Evolutionary conservation across 2,113 vertebrate species (phyloP).

Genomic region (Paracanthobrama guichenoti): DNA sequence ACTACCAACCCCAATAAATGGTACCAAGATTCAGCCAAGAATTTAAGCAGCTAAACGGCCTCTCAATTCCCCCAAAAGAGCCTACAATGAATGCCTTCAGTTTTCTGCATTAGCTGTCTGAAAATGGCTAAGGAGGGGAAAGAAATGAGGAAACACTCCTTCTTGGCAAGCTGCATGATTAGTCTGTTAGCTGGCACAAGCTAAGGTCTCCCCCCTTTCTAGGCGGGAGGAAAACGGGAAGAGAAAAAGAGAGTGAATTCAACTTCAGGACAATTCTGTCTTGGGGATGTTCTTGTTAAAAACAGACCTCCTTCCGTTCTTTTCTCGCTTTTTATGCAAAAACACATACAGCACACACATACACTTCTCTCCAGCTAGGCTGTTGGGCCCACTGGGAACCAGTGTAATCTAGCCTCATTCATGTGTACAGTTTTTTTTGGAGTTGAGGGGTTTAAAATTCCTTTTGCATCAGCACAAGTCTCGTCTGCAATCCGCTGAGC

Average conservation of each 20-base stretch:
- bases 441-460: neutral
- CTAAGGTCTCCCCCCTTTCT: neutral
- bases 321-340: neutral
- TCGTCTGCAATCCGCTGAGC: neutral
- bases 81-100: conserved; percentile 24
- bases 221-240: neutral
- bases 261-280: conserved; percentile 10
- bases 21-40: neutral
- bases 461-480: conserved; percentile 15
- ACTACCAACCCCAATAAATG: neutral
- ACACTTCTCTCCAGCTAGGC: neutral
- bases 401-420: neutral
- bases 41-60: conserved; percentile 34
- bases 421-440: neutral
- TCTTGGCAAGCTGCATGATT: conserved; percentile 29
- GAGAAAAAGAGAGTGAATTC: neutral
- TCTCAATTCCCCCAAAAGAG: conserved; percentile 10
- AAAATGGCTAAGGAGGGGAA: conserved; percentile 20
- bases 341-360: neutral
- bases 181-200: conserved; percentile 22
- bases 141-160: conserved; percentile 34
- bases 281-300: neutral
- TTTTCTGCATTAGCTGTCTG: conserved; percentile 23
- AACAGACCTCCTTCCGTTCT: conserved; percentile 10
- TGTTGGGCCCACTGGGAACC: neutral